Evolutionary conservation across 35 echinoderm and acorn worm species (phyloP), one percentile per base, ranked within the genome.

Genomic region (Strongylocentrotus purpuratus): DNA sequence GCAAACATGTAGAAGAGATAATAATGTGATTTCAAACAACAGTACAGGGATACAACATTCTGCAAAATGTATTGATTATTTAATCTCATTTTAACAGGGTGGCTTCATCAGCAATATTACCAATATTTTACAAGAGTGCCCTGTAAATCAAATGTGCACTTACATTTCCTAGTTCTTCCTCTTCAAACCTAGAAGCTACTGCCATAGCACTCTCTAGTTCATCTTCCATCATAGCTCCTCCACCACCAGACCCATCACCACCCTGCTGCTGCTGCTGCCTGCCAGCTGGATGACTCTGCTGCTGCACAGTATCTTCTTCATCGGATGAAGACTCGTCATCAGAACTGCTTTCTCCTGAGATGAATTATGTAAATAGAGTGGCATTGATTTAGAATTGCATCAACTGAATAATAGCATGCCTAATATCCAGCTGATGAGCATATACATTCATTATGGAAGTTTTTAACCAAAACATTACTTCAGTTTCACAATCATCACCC

Each of bases 81-180:
- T 33, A 46, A 3, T 45, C 35, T n/a, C n/a, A 28, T 15, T 25
- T 33, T 3, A 32, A n/a, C 20, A 18, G 20, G 20, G n/a, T 91
- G 17, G 20, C 1, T 32, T 45, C 45, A n/a, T 22, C 33, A 46
- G 45, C 7, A 8, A 31, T 22, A 45, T 31, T 92, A 31, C 31
- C 28, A 25, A 0, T 48, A 70, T 48, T n/a, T 20, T 92, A 18
- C 20, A 95, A 78, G 45, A 28, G 28, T 6, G 18, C 35, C 65
- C 10, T 6, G 4, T 55, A n/a, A 18, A 28, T 7, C 9, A 85
- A 61, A 78, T 10, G 15, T n/a, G 0, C 4, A 88, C 96, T 94
- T 88, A 99, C 98, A 50, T 99, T 99, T 78, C 98, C 98, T 46
- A 99, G 95, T 92, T 99, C 98, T 90, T 99, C 98, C 50, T 96